Conservation (phyloP, 2,113 vertebrate genomes). For the Zapus hudsonius region DNA sequence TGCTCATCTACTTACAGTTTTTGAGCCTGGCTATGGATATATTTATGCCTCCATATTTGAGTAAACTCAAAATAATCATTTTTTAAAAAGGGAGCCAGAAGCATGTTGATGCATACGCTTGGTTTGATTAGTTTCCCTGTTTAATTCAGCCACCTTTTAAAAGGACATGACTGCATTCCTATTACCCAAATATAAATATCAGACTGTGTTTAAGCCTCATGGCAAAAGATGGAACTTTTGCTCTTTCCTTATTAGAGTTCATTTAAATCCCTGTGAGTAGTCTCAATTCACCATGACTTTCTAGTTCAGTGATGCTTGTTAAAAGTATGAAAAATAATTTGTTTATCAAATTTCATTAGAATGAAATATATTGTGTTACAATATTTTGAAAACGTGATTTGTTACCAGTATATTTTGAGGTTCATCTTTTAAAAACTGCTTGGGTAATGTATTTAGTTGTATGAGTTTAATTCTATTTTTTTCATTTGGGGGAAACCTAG, state of each 20-base stretch:
- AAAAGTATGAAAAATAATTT: slow-evolving; percentile 10
- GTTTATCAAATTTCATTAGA: neutral
- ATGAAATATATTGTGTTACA: neutral
- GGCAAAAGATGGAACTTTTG: neutral
- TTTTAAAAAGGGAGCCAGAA: neutral
- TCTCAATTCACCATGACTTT: neutral
- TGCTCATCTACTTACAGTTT: neutral
- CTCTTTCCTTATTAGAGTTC: neutral
- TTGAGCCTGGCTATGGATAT: neutral
- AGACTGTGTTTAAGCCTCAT: slow-evolving; percentile 13
- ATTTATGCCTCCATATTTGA: neutral
- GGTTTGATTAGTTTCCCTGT: slow-evolving; percentile 18
- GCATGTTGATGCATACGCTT: neutral
- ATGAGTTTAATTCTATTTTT: neutral
- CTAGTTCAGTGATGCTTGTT: neutral
- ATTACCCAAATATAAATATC: slow-evolving; percentile 21
- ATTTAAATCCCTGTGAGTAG: slow-evolving; percentile 25
- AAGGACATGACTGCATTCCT: neutral
- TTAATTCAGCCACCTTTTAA: slow-evolving; percentile 44
- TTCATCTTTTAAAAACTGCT: neutral
- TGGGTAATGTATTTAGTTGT: neutral
- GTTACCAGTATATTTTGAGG: neutral
- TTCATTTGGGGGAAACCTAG: neutral
- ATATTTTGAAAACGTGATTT: neutral
- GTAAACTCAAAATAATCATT: neutral